phyloP scores from a whole-genome alignment of 1,140 invertebrate genomes.

The Lasioglossum albipes region DNA sequence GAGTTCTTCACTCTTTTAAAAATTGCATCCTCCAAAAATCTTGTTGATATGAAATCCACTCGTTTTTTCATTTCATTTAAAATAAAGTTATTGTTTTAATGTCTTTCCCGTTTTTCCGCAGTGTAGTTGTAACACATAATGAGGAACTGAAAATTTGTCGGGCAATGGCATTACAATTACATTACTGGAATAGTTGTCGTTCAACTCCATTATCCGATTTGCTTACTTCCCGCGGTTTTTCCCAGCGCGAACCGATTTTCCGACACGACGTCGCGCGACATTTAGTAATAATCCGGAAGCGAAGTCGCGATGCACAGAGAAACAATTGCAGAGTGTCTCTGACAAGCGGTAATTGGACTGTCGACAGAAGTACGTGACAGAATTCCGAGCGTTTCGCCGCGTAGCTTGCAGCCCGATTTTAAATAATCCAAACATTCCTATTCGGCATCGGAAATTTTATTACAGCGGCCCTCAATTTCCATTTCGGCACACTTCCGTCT shows the following conservation, averaged over 20 bases:
- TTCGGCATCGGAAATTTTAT: constrained; percentile 32
- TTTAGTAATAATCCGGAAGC: constrained; percentile 30
- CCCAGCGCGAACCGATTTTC: background rate
- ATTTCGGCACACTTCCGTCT: background rate
- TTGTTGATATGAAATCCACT: too few relatives aligned
- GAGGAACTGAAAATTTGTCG: too few relatives aligned
- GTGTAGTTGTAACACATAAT: too few relatives aligned
- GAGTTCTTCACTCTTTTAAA: too few relatives aligned
- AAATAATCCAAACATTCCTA: constrained; percentile 35
- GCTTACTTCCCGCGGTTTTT: background rate
- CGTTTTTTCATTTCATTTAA: too few relatives aligned
- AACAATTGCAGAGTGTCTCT: constrained; percentile 41
- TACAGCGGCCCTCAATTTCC: background rate
- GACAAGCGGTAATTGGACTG: constrained; percentile 42
- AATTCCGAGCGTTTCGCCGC: constrained; percentile 15
- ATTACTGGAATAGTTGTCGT: too few relatives aligned
- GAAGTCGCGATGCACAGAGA: background rate
- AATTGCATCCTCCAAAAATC: too few relatives aligned
- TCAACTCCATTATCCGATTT: too few relatives aligned
- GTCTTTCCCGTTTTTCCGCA: too few relatives aligned
- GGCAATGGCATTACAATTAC: too few relatives aligned
- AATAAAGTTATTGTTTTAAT: too few relatives aligned
- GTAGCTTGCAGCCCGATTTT: constrained; percentile 5
- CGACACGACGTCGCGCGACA: background rate
- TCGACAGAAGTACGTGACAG: constrained; percentile 40